Conservation (phyloP, 2,113 vertebrate species). For the Stictonetta naevosa region DNA sequence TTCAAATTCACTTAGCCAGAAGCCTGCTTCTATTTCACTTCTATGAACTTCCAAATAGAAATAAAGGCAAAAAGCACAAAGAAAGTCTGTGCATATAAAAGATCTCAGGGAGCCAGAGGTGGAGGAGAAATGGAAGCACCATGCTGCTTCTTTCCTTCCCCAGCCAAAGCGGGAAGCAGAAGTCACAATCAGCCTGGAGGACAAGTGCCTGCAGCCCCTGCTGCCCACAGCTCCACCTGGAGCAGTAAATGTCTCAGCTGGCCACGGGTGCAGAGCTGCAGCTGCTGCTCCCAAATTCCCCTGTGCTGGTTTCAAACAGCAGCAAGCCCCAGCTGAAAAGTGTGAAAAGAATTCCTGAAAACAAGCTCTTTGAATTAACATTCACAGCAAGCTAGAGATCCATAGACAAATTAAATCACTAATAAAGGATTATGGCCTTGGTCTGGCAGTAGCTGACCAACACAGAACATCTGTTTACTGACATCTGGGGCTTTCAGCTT, state of each 20-base stretch:
- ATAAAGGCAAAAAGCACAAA: not conserved
- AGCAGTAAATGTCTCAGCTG: not conserved
- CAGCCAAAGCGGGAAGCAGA: not conserved
- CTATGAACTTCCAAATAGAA: not conserved
- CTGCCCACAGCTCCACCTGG: not conserved
- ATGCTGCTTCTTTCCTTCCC: not conserved
- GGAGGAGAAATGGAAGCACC: not conserved
- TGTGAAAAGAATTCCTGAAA: not conserved
- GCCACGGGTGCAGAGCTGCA: not conserved
- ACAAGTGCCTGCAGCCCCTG: rapidly evolving
- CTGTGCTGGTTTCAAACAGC: not conserved
- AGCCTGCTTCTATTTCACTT: not conserved
- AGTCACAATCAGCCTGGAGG: not conserved
- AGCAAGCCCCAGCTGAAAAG: not conserved
- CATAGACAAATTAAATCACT: not conserved
- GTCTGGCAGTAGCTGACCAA: not conserved
- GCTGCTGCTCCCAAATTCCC: not conserved
- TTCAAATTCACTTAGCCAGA: not conserved
- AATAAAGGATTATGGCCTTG: not conserved
- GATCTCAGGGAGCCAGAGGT: not conserved
- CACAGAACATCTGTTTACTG: conserved; percentile 14
- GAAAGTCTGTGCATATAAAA: not conserved
- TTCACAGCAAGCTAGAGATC: not conserved
- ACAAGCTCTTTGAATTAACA: not conserved
- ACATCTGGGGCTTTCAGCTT: conserved; percentile 32